phyloP scores from a whole-genome alignment of 2,888 invertebrate genomes.

The Zygothrica quintamaculata region DNA sequence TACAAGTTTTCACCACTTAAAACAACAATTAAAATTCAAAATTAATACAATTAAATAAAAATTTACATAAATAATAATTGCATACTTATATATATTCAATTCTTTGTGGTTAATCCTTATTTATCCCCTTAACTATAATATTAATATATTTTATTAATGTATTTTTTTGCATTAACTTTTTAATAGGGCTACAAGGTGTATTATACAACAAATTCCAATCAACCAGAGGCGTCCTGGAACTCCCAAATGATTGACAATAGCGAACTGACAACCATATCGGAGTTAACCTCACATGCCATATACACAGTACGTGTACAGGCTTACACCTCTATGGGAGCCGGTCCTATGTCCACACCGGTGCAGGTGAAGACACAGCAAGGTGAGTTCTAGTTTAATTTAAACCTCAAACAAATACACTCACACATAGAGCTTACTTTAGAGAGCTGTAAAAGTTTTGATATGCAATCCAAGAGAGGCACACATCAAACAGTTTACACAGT shows the following conservation, averaged over 20 bases:
- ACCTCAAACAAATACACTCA: too few relatives aligned
- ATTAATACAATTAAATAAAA: too few relatives aligned
- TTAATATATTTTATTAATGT: too few relatives aligned
- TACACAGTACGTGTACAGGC: conserved; percentile 98
- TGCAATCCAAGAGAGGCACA: too few relatives aligned
- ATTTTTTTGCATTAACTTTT: not conserved
- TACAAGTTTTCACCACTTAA: not conserved
- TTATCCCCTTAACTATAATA: too few relatives aligned
- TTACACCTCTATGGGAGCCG: conserved; percentile 96
- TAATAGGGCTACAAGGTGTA: conserved; percentile 98
- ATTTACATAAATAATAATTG: too few relatives aligned
- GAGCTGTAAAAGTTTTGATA: too few relatives aligned
- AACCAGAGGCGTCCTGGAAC: conserved; percentile 95
- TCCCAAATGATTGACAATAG: conserved; percentile 97
- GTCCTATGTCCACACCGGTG: conserved; percentile 97
- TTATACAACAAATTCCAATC: conserved; percentile 95
- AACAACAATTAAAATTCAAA: not conserved
- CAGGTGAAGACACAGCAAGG: conserved; percentile 99
- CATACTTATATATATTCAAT: too few relatives aligned
- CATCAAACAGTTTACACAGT: too few relatives aligned
- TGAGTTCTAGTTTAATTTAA: conserved; percentile 82
- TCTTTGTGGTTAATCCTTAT: too few relatives aligned
- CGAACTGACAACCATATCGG: conserved; percentile 95
- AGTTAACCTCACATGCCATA: conserved; percentile 95
- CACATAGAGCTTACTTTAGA: too few relatives aligned